Evolutionary conservation across 2,113 vertebrate genomes (phyloP).

Genomic region (Delphinus delphis): DNA sequence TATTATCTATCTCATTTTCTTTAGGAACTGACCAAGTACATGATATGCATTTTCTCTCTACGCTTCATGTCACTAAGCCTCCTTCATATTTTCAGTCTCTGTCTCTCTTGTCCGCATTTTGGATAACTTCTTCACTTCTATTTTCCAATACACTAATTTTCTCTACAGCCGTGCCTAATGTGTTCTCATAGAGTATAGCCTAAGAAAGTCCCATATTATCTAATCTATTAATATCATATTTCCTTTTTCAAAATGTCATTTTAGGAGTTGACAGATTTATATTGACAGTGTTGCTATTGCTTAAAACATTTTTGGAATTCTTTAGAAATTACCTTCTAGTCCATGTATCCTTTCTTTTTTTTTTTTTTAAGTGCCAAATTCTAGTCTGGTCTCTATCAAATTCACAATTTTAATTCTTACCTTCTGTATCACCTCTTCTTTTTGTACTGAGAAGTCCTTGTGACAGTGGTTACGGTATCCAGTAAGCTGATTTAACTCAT

Average conservation of each 20-base stretch:
- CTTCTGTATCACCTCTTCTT: slow-evolving; percentile 1
- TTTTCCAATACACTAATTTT: slow-evolving; percentile 34
- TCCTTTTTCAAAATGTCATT: slow-evolving; percentile 29
- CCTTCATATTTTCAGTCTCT: slow-evolving; percentile 35
- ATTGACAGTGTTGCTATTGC: neutral
- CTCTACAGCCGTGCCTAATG: neutral
- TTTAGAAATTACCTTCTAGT: slow-evolving; percentile 37
- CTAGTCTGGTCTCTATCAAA: neutral
- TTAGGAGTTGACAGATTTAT: slow-evolving; percentile 21
- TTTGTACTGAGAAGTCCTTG: slow-evolving; percentile 7
- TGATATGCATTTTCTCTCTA: neutral
- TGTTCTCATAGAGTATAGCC: neutral
- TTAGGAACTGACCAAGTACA: neutral
- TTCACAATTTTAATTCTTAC: slow-evolving; percentile 3
- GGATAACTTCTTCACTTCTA: slow-evolving; percentile 25
- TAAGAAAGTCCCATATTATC: neutral
- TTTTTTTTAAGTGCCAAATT: neutral
- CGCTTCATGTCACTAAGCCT: neutral
- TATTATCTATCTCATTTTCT: neutral
- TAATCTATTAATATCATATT: slow-evolving; percentile 19
- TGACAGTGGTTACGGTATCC: neutral
- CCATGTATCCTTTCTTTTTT: neutral
- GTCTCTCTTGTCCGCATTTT: neutral
- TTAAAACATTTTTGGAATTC: slow-evolving; percentile 25
- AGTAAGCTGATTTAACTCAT: slow-evolving; percentile 18